These are phyloP conservation scores for Euphysa ruthae DNA, from an alignment of 30 jellyfish, hydroid and myxozoan species.

Conservation along the genomic window DNA sequence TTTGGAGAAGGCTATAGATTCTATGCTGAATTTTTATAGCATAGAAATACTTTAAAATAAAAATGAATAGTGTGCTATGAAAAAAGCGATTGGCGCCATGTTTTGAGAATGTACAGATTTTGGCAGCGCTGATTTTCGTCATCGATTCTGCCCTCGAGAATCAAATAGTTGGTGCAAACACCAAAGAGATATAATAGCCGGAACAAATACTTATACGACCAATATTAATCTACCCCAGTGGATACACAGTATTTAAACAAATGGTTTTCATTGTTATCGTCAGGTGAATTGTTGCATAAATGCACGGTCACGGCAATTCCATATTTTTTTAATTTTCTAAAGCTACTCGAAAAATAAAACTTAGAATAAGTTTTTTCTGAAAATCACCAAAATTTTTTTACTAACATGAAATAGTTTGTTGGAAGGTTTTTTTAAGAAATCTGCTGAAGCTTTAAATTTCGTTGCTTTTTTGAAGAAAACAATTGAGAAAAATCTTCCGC, in stretches of 20 bases:
- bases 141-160: slow-evolving; percentile 40
- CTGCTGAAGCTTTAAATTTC: no score
- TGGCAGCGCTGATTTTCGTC: slow-evolving; percentile 22
- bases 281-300: slow-evolving; percentile 4
- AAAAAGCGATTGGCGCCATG: slow-evolving; percentile 35
- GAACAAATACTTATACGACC: not conserved
- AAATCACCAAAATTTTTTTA: no score
- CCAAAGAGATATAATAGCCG: slow-evolving; percentile 1
- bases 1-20: slow-evolving; percentile 13
- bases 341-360: no score
- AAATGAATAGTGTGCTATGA: slow-evolving; percentile 24
- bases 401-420: no score
- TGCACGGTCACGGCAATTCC: no score
- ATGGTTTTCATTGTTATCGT: not conserved
- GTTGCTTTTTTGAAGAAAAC: no score
- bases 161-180: slow-evolving; percentile 24
- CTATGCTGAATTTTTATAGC: slow-evolving; percentile 14
- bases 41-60: slow-evolving; percentile 28
- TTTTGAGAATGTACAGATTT: slow-evolving; percentile 30
- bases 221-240: slow-evolving; percentile 21
- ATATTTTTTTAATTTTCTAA: no score
- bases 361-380: no score
- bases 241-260: slow-evolving; percentile 13
- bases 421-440: no score
- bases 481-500: no score